A percentile compares a stretch with the other conserved stretches of the same genome.
phyloP scores from a whole-genome alignment of 2,797 vertebrate genomes.

The Anniella stebbinsi region DNA sequence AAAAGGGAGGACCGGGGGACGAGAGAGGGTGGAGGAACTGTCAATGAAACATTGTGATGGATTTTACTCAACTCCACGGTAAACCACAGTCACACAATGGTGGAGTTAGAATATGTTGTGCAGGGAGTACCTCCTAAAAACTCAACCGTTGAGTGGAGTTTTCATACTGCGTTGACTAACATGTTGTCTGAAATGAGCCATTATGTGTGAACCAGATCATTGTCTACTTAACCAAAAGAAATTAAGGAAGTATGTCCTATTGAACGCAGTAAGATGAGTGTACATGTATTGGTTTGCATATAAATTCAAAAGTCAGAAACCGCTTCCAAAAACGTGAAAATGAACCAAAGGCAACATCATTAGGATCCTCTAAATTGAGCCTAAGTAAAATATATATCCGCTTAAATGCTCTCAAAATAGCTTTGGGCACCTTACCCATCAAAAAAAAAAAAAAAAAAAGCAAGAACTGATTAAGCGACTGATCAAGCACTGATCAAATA shows the following conservation, averaged over 20 bases:
- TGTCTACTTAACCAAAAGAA: neutral
- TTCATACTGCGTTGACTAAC: too few relatives aligned
- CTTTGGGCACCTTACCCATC: neutral
- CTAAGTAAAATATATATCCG: neutral
- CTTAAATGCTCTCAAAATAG: neutral
- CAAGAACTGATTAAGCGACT: neutral
- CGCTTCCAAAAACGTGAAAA: neutral
- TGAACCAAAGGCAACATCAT: neutral
- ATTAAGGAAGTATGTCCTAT: neutral
- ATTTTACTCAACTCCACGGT: too few relatives aligned
- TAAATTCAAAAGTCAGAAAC: neutral
- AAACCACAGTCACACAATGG: too few relatives aligned
- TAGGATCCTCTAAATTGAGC: neutral
- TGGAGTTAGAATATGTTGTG: too few relatives aligned
- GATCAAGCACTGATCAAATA: neutral
- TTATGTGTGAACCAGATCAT: neutral
- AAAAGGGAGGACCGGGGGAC: too few relatives aligned
- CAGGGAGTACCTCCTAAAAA: too few relatives aligned
- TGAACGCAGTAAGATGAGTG: neutral
- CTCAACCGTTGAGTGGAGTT: too few relatives aligned
- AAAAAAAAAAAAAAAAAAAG: neutral
- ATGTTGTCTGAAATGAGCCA: too few relatives aligned
- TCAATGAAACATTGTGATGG: too few relatives aligned
- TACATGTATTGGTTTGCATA: neutral
- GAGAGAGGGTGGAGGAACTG: too few relatives aligned